A percentile compares a stretch with the other conserved stretches of the same genome.
Conservation (phyloP, 2,888 invertebrate species). For the Julus scandinavius region DNA sequence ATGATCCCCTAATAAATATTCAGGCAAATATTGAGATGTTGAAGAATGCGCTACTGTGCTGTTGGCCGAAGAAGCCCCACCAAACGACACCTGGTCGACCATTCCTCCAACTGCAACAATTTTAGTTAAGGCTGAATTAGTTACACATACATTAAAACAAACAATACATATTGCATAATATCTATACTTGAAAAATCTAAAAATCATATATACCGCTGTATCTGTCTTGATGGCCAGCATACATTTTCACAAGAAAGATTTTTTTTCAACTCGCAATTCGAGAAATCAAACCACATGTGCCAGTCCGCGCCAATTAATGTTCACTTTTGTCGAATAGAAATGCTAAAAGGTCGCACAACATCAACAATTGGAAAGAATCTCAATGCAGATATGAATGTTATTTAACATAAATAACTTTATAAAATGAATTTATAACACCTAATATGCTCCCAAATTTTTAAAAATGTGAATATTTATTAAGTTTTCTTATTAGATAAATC, state of each 20-base stretch:
- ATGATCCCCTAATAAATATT: slow-evolving; percentile 55
- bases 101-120: background rate
- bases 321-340: background rate
- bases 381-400: too few species aligned
- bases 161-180: too few species aligned
- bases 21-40: slow-evolving; percentile 52
- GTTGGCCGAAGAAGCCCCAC: background rate
- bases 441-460: too few species aligned
- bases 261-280: background rate
- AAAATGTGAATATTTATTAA: too few species aligned
- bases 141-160: background rate
- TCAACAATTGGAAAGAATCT: too few species aligned
- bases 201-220: background rate
- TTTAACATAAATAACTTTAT: too few species aligned
- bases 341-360: too few species aligned
- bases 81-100: background rate
- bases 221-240: background rate
- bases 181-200: background rate
- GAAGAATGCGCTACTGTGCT: background rate
- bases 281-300: background rate
- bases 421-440: too few species aligned
- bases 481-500: background rate
- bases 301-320: background rate
- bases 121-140: background rate
- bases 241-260: background rate